Base-by-base conservation (phyloP, 2,888 invertebrate genomes). In the Chouioia cunea region DNA sequence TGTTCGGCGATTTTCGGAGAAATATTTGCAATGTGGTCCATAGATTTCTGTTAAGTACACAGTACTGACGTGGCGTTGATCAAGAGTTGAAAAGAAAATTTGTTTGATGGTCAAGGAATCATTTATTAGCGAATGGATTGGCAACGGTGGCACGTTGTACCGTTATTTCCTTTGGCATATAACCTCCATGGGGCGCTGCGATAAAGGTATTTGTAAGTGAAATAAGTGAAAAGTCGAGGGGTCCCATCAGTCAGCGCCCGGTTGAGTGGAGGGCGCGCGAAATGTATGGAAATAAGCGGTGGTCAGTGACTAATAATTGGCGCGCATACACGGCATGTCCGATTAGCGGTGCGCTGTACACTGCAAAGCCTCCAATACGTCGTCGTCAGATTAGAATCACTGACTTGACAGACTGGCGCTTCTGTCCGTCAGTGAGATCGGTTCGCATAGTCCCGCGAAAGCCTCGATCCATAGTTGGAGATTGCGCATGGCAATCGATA, bases 361-460 rank as follows among this genome's bases (percentile, higher is more conserved):
- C 22, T 43, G 43, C 46, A 27, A 27, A 47, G 71, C 75, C 76
- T 77, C 80, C 81, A 81, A 84, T 84, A 84, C 83, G 81, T 84
- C 80, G 79, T 80, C 82, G 84, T 84, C 83, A 84, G 84, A 84
- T 84, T 84, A 83, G 80, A 81, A 84, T 84, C 83, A 81, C 80
- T 75, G 77, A 79, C 81, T 84, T 83, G 84, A 84, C 83, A 83
- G 83, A 79, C 83, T 83, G 82, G 83, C 83, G 84, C 84, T 84
- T 84, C 84, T 83, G 84, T 84, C 83, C 79, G 84, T 83, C 79
- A 79, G 57, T 59, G 23, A 2, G 46, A 44, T 22, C n/a, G 46
- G 16, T 23, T 23, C 36, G 74, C 76, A 75, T 76, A 77, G 77
- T 48, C 10, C 18, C 22, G 22, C n/a, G n/a, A n/a, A n/a, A n/a